Conservation (phyloP, 2,113 vertebrate genomes). For the Podarcis muralis region DNA sequence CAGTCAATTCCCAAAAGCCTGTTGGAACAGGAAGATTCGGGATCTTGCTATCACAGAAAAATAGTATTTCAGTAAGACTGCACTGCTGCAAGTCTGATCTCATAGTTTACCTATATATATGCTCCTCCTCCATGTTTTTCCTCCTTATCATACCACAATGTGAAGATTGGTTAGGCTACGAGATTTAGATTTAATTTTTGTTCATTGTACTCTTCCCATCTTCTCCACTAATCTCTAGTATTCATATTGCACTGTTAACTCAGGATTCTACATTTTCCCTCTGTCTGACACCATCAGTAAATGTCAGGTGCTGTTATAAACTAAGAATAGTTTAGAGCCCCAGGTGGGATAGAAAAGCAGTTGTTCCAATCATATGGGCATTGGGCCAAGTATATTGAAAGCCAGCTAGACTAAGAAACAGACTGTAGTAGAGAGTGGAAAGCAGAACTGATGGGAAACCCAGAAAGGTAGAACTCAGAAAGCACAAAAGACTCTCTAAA, state of each 20-base stretch:
- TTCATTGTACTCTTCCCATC: neutral
- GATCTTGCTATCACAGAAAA: neutral
- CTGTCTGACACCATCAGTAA: conserved; percentile 17
- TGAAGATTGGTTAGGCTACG: neutral
- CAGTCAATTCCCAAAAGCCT: too few relatives aligned
- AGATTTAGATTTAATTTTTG: neutral
- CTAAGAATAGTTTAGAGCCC: neutral
- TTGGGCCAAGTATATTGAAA: neutral
- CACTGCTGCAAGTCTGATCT: neutral
- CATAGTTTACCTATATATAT: too few relatives aligned
- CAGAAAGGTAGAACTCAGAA: neutral
- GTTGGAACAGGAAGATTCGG: too few relatives aligned
- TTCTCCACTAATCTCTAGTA: conserved; percentile 5
- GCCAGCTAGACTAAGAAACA: neutral
- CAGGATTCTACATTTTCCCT: neutral
- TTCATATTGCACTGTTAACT: neutral
- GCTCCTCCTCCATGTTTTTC: neutral
- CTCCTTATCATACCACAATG: neutral
- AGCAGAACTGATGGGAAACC: conserved; percentile 19
- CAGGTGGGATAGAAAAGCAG: neutral
- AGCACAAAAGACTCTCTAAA: conserved; percentile 8
- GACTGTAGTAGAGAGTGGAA: neutral
- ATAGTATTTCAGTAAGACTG: neutral
- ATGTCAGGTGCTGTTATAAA: conserved; percentile 32
- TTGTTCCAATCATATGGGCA: neutral